Evolutionary conservation across 2,888 invertebrate genomes (phyloP).

Genomic region (Nomada ferruginata): DNA sequence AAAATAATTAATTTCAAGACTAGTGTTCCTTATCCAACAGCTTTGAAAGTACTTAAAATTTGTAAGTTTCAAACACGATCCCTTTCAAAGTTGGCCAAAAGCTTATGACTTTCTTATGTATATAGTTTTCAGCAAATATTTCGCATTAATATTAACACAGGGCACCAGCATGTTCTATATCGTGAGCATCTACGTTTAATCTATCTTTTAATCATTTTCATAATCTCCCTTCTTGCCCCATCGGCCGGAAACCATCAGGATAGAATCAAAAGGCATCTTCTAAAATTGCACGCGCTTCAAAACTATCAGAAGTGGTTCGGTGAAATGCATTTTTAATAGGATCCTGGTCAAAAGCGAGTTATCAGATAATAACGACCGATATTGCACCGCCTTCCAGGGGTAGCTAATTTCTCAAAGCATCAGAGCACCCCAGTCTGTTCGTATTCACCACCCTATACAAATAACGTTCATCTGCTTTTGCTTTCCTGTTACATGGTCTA

Average conservation of each 20-base stretch:
- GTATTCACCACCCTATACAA: conserved; percentile 24
- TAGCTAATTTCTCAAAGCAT: conserved; percentile 43
- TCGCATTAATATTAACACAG: no score
- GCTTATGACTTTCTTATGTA: no score
- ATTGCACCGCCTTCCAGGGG: conserved; percentile 32
- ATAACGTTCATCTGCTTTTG: conserved; percentile 27
- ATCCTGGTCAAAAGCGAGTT: conserved; percentile 21
- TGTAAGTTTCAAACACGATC: background rate
- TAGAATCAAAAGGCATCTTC: background rate
- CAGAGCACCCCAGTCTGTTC: conserved; percentile 21
- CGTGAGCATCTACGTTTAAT: no score
- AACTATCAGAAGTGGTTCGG: conserved; percentile 1
- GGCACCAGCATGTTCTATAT: no score
- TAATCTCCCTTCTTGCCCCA: background rate
- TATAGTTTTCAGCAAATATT: no score
- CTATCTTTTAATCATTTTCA: no score
- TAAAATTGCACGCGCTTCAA: background rate
- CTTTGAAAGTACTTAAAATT: background rate
- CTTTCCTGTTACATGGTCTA: conserved; percentile 14
- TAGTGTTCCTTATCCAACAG: no score
- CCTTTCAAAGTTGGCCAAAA: no score
- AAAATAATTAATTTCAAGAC: background rate
- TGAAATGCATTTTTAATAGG: conserved; percentile 38
- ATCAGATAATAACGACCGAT: conserved; percentile 11
- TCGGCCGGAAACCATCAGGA: background rate